Evolutionary conservation across 2,797 vertebrate species (phyloP).

Genomic region (Macrochelys suwanniensis): DNA sequence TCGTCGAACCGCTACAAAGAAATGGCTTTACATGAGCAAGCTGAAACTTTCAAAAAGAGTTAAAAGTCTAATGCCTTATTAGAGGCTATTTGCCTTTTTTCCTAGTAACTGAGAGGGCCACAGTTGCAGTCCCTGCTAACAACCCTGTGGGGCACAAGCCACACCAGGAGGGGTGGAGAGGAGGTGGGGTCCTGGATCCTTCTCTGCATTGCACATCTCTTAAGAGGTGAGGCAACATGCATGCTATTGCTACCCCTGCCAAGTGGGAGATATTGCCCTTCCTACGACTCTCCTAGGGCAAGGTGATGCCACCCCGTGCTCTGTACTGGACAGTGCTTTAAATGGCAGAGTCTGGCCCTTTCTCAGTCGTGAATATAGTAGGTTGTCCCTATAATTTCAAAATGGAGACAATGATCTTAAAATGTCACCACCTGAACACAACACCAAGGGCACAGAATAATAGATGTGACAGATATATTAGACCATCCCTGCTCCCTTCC

Average conservation of each 20-base stretch:
- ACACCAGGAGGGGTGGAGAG: not conserved
- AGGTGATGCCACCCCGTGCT: too few relatives aligned
- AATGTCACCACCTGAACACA: too few relatives aligned
- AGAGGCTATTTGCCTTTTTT: not conserved
- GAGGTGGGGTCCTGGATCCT: not conserved
- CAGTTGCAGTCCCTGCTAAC: not conserved
- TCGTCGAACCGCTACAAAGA: slow-evolving; percentile 2
- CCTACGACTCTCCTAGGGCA: not conserved
- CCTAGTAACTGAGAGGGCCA: not conserved
- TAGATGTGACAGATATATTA: too few relatives aligned
- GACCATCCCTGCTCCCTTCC: too few relatives aligned
- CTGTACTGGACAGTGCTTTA: too few relatives aligned
- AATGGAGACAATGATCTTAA: not conserved
- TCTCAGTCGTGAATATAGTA: not conserved
- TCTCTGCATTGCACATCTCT: accelerated
- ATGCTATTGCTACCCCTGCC: not conserved
- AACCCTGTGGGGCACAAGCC: too few relatives aligned
- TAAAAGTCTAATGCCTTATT: not conserved
- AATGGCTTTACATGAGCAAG: slow-evolving; percentile 9
- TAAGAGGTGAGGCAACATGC: not conserved
- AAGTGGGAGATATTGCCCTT: too few relatives aligned
- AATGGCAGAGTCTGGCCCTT: not conserved
- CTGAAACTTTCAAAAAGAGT: not conserved
- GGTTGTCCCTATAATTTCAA: not conserved
- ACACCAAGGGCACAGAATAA: too few relatives aligned